A percentile compares a stretch with the other conserved stretches of the same genome.
phyloP scores from a whole-genome alignment of 2,888 invertebrate genomes.

The Netelia inedita region DNA sequence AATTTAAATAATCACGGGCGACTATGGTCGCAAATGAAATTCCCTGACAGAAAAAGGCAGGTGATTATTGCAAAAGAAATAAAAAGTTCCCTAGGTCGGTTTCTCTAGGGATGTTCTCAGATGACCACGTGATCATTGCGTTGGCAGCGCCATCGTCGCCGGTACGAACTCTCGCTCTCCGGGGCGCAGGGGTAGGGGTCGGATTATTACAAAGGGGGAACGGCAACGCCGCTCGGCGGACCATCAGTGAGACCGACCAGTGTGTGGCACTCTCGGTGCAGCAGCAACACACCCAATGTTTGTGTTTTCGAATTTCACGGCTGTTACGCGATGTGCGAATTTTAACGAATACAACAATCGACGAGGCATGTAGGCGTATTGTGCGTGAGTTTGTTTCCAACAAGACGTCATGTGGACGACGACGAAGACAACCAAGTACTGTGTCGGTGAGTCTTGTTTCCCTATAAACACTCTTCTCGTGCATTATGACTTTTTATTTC shows the following conservation, averaged over 20 bases:
- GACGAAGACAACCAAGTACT: conserved; percentile 90
- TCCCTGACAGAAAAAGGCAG: not conserved
- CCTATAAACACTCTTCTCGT: conserved; percentile 1
- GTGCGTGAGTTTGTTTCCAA: conserved; percentile 1
- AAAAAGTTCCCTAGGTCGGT: not conserved
- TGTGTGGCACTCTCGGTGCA: conserved; percentile 68
- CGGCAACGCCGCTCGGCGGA: conserved; percentile 63
- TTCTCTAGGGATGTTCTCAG: conserved; percentile 7
- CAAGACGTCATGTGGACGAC: conserved; percentile 89
- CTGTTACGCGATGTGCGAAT: conserved; percentile 73
- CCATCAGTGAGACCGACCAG: conserved; percentile 51
- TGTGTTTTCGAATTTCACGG: conserved; percentile 79
- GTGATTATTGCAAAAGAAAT: not conserved
- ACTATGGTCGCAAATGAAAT: not conserved
- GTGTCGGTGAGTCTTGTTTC: conserved; percentile 88
- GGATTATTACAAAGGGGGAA: conserved; percentile 3
- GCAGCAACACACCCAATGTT: conserved; percentile 83
- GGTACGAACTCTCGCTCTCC: conserved; percentile 11
- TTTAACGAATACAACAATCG: conserved; percentile 63
- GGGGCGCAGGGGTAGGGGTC: not conserved
- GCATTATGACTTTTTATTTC: conserved; percentile 19
- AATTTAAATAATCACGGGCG: not conserved
- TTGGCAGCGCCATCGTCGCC: conserved; percentile 54
- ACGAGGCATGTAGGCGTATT: conserved; percentile 76
- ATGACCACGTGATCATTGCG: conserved; percentile 42